Evolutionary conservation across 2,888 invertebrate species (phyloP), one percentile per base, ranked within the genome.

Genomic region (Diplolepis rosae): DNA sequence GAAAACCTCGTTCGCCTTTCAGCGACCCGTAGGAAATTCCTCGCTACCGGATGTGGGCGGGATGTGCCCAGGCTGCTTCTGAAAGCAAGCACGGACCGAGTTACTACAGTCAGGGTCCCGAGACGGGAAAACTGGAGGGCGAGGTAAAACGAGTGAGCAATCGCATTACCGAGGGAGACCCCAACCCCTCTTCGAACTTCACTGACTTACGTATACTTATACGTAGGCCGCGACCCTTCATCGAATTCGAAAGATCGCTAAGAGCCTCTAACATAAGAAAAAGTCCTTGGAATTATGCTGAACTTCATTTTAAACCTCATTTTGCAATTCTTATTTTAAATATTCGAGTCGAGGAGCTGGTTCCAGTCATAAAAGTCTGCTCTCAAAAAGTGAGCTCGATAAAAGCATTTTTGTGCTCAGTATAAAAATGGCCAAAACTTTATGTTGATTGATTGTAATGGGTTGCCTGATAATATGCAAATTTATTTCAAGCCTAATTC

Each of bases 171-270:
- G 67, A 75, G 78, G 78, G 80, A 78, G 74, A 71, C 81, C 79
- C 83, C 82, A 83, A 83, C 83, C 80, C 84, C 84, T 83, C 84
- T 82, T 82, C 83, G 82, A 83, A 81, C 79, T 82, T 52, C 28
- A 52, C 52, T 56, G 32, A 56, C 56, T 56, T 56, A 56, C 35
- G 32, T 9, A 35, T 32, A 35, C 39, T 42, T 42, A 15, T 42
- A 15, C 15, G 6, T 15, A 42, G n/a, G 15, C 5, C 0, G 3
- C 2, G 39, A 42, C 39, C 39, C 39, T n/a, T 15, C n/a, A 4
- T 42, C 15, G 39, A 42, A 15, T 6, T 42, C 4, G 4, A 42
- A 6, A 5, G 15, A n/a, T 42, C 39, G 15, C 39, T 42, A 42
- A 42, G n/a, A 42, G 15, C 39, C 13, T 15, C n/a, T 13, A 15